Conservation (phyloP, 2,797 vertebrate species). For the Xiphophorus birchmanni region DNA sequence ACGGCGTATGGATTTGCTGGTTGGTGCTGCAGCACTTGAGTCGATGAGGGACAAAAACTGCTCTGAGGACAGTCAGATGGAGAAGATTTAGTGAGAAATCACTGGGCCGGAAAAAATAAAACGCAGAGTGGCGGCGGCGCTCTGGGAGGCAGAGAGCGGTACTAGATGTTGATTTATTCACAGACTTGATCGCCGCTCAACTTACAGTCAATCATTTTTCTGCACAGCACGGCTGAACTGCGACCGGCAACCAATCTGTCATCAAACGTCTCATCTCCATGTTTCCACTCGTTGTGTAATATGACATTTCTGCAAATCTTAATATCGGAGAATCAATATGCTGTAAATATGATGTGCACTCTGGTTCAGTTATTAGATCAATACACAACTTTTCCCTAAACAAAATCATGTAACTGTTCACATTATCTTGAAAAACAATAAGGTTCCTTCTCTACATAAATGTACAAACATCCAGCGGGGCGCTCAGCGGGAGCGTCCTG, state of each 20-base stretch:
- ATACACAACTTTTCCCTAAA: neutral
- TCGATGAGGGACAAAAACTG: neutral
- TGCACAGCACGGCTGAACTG: neutral
- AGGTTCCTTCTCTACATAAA: neutral
- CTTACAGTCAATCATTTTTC: slow-evolving; percentile 3
- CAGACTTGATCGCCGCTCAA: neutral
- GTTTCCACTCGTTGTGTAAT: too few species aligned
- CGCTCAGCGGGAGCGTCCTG: neutral
- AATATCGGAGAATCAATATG: neutral
- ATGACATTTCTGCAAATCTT: neutral
- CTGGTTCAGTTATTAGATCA: neutral
- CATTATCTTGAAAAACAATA: neutral
- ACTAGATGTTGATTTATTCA: slow-evolving; percentile 18
- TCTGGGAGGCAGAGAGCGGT: neutral
- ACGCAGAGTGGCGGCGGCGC: slow-evolving; percentile 2
- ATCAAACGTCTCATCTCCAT: neutral
- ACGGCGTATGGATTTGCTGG: neutral
- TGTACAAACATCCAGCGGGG: neutral
- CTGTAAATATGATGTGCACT: neutral
- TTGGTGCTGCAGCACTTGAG: fast-evolving
- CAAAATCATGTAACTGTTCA: neutral
- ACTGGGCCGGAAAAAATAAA: slow-evolving; percentile 33
- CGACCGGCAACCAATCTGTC: neutral
- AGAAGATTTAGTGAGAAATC: slow-evolving; percentile 34
- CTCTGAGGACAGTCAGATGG: slow-evolving; percentile 22